Base-by-base conservation (phyloP, 2,888 invertebrate species). In the Silvanus unidentatus region DNA sequence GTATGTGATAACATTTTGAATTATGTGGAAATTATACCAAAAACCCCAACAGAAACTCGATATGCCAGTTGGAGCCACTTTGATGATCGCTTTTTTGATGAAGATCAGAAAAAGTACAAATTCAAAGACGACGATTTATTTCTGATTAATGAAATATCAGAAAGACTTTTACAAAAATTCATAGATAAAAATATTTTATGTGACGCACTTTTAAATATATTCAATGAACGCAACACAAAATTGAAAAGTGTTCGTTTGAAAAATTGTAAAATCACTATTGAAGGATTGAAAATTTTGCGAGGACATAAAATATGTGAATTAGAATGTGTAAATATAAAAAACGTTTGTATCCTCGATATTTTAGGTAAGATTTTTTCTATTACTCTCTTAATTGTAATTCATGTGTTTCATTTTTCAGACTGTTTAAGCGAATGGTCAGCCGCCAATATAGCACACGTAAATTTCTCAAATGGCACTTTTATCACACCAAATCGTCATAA, bases 381-480 rank as follows among this genome's bases (percentile, higher is more conserved):
- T 6, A 4, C 44, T 32, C 30, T n/a, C 8, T 10, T 28, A 28
- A 9, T 28, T 28, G 10, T 28, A 28, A 28, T 28, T 28, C 28
- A 28, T n/a, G n/a, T 32, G 32, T 45, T 66, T n/a, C n/a, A n/a
- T n/a, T n/a, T n/a, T 68, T 44, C 43, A 70, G 78, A 78, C 47
- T 82, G 81, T 65, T 70, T 84, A 45, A 79, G 79, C 43, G 80
- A 81, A 53, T 82, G 82, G 81, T 80, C 81, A 28, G 62, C 79
- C 46, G 73, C 76, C 49, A 80, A 84, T 67, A 68, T 85, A 44
- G 71, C 76, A 36, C 73, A 74, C 35, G 70, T 82, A 39, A 81
- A 80, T 63, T 79, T 84, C 38, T 75, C 81, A 37, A 75, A 75
- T 57, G 79, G 81, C 60, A 77, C 78, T 40, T 82, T 82, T 63